Conservation (phyloP, 2,113 vertebrate species). For the Rynchops niger region DNA sequence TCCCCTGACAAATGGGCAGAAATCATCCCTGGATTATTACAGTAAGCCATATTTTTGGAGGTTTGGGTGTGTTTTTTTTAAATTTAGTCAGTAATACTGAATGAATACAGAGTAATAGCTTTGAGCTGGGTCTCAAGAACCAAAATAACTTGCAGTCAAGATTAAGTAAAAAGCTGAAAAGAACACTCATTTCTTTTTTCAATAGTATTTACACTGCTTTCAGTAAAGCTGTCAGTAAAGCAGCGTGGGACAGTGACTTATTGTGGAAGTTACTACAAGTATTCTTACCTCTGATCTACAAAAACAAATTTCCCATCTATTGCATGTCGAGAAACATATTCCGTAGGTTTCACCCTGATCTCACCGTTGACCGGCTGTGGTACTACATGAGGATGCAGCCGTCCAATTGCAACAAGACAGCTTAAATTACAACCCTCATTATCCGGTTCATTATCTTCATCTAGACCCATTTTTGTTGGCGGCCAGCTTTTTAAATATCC, state of each 20-base stretch:
- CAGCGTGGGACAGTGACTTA: not conserved
- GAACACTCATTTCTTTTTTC: not conserved
- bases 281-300: conserved; percentile 96
- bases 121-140: not conserved
- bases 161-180: not conserved
- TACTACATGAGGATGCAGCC: conserved; percentile 92
- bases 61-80: not conserved
- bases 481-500: conserved; percentile 99
- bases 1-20: not conserved
- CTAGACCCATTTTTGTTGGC: conserved; percentile 96
- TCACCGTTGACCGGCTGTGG: conserved; percentile 89
- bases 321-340: conserved; percentile 95
- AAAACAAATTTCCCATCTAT: conserved; percentile 99
- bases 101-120: not conserved
- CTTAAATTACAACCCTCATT: conserved; percentile 97
- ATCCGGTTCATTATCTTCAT: conserved; percentile 94
- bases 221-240: not conserved
- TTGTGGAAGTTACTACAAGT: not conserved
- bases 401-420: conserved; percentile 96
- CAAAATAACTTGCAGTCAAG: not conserved
- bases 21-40: not conserved
- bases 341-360: conserved; percentile 94
- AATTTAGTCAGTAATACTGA: not conserved
- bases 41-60: not conserved
- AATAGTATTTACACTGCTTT: not conserved